Base-by-base conservation (phyloP, 2,888 invertebrate species). In the Altica lythri region DNA sequence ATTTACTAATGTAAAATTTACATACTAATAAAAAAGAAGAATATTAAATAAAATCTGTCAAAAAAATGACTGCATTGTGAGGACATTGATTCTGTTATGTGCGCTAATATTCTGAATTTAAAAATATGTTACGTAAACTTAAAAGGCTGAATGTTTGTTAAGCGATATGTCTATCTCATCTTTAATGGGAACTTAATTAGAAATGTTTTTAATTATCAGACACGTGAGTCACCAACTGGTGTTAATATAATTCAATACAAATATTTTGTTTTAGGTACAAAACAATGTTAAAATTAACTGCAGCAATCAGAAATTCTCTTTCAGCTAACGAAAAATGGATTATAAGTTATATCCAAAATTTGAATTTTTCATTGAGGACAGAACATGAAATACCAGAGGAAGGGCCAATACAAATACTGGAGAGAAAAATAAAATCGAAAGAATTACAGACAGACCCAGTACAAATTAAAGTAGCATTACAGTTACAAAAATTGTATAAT, bases 381-480 rank as follows among this genome's bases (percentile, higher is more conserved):
- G 30, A 45, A 12, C 64, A 63, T 27, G 55, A 60, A 46, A 16
- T 56, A 30, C 29, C 58, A 34, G 52, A 44, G 8, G 65, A 64
- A 44, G 69, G 69, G 2, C 72, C 72, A 6, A 10, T 68, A 3
- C 52, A 47, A 12, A 67, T 79, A 22, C 81, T 88, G 60, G 74
- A 81, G 17, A 72, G 80, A 43, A 86, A 81, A 75, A 80, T 90
- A 19, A 71, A 78, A 29, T 76, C 76, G 43, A 86, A 85, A 4
- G 79, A 81, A 67, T 69, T 90, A 49, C 74, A 78, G 61, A 78
- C 80, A 46, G 95, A 95, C 77, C 75, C 81, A 13, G 83, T 88
- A 68, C 95, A 96, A 71, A 78, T 81, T 57, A 79, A 78, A 68
- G 84, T 95, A 9, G 83, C 88, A 18, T 74, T 84, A 60, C 59